Evolutionary conservation across 2,888 invertebrate species (phyloP).

Genomic region (Didymodactylos carnosus): DNA sequence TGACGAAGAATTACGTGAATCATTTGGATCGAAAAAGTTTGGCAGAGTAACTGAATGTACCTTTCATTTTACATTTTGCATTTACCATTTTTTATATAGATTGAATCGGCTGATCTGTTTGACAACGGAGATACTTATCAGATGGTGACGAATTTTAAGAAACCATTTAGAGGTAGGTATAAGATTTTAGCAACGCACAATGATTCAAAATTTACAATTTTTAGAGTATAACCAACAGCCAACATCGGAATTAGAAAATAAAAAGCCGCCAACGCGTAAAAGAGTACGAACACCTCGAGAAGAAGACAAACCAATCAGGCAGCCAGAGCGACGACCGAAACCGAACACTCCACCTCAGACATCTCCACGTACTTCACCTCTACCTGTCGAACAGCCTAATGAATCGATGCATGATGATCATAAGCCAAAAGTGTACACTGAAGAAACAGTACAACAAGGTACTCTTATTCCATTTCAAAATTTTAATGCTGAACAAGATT

Average conservation of each 20-base stretch:
- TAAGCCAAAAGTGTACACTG: background rate
- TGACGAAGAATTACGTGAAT: conserved; percentile 23
- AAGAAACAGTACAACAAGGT: conserved; percentile 24
- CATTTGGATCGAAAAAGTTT: conserved; percentile 26
- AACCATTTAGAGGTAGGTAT: background rate
- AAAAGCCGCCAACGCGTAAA: background rate
- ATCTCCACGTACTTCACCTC: background rate
- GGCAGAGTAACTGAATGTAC: conserved; percentile 18
- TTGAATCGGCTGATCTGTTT: background rate
- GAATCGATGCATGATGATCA: background rate
- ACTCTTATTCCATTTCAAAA: conserved; percentile 29
- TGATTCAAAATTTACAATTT: too few relatives aligned
- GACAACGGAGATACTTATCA: background rate
- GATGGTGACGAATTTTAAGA: background rate
- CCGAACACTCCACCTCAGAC: background rate
- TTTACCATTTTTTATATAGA: background rate
- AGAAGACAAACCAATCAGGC: background rate
- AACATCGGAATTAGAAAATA: too few relatives aligned
- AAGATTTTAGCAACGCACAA: too few relatives aligned
- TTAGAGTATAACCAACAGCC: background rate
- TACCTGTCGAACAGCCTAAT: background rate
- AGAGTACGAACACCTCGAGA: conserved; percentile 1
- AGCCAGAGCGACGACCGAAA: too few relatives aligned
- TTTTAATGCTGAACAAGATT: conserved; percentile 29
- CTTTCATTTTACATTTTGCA: background rate